A percentile compares a stretch with the other conserved stretches of the same genome.
Conservation (phyloP, 2,888 invertebrate species). For the Sipha maydis region DNA sequence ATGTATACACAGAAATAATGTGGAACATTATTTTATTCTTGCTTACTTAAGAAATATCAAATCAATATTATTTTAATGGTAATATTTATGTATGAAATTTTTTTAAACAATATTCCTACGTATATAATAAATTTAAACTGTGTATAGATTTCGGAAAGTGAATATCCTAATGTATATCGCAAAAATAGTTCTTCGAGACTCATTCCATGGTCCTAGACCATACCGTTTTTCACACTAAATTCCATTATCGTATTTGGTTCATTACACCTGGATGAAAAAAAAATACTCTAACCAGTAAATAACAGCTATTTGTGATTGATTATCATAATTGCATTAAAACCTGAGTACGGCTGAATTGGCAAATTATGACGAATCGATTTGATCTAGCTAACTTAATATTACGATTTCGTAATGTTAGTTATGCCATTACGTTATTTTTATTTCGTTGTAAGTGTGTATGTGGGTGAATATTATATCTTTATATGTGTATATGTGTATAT, state of each 20-base stretch:
- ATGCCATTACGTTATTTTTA: slow-evolving; percentile 33
- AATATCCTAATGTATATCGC: background rate
- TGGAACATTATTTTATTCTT: too few species aligned
- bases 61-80: too few species aligned
- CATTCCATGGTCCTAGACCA: background rate
- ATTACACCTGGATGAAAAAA: slow-evolving; percentile 44
- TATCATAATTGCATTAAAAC: slow-evolving; percentile 51
- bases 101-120: too few species aligned
- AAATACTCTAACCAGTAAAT: slow-evolving; percentile 33
- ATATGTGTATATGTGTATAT: background rate
- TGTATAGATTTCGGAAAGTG: background rate
- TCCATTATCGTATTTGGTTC: slow-evolving; percentile 50
- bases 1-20: too few species aligned
- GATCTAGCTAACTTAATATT: slow-evolving; percentile 61
- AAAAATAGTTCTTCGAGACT: background rate
- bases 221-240: slow-evolving; percentile 39
- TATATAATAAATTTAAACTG: background rate
- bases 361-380: slow-evolving; percentile 62
- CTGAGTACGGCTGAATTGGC: slow-evolving; percentile 39
- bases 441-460: background rate
- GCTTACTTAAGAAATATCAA: too few species aligned
- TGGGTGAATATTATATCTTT: background rate
- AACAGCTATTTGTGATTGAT: slow-evolving; percentile 41
- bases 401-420: slow-evolving; percentile 41
- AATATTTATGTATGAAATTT: too few species aligned